Conservation (phyloP, 2,888 invertebrate species). For the Mystacides longicornis region DNA sequence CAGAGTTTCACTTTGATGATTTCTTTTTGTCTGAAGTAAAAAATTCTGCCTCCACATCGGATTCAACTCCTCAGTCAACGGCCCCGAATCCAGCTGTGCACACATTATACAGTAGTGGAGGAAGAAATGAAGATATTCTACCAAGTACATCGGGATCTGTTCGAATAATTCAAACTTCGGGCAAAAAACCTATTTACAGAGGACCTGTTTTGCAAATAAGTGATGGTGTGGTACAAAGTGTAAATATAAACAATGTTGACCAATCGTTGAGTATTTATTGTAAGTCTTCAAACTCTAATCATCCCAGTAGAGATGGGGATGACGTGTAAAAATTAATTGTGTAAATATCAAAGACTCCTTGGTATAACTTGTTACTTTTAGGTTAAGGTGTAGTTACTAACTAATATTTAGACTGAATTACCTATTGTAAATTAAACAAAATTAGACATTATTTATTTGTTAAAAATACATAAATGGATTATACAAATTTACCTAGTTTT, state of each 20-base stretch:
- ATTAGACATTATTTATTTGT: no score
- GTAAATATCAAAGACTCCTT: no score
- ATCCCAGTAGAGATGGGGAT: no score
- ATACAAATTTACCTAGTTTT: no score
- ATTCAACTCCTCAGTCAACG: constrained; percentile 2
- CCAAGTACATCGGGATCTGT: constrained; percentile 14
- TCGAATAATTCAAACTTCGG: constrained; percentile 18
- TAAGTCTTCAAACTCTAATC: neutral
- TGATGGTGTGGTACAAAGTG: constrained; percentile 14
- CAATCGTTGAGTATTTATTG: constrained; percentile 10
- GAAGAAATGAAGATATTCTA: neutral
- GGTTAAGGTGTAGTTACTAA: no score
- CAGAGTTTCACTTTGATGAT: constrained; percentile 33
- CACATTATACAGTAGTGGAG: neutral
- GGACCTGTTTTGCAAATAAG: constrained; percentile 13
- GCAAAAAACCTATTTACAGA: constrained; percentile 16
- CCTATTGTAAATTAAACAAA: no score
- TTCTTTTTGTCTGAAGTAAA: constrained; percentile 30
- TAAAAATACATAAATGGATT: no score
- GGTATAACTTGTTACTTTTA: no score
- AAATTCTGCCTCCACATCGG: constrained; percentile 11
- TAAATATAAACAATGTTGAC: constrained; percentile 14
- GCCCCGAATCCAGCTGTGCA: neutral
- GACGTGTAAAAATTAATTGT: no score
- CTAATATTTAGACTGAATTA: no score